Conservation (phyloP, 2,888 invertebrate species). For the Nephrotoma guestfalica region DNA sequence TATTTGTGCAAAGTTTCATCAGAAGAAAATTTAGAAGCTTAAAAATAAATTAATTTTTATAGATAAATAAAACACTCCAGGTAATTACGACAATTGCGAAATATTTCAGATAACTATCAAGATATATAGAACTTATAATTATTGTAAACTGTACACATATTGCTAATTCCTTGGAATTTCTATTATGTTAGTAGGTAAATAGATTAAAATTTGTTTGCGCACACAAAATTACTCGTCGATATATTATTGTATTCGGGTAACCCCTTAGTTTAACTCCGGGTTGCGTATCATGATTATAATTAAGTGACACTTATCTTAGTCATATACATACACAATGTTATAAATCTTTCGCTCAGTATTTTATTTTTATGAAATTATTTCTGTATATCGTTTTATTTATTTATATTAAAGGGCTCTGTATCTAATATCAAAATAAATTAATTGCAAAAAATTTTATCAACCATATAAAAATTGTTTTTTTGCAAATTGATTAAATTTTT, state of each 20-base stretch:
- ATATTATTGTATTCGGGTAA: neutral
- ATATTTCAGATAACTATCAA: neutral
- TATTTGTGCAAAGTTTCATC: neutral
- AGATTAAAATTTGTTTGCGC: neutral
- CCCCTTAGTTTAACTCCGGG: neutral
- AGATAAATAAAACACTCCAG: neutral
- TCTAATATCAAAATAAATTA: neutral
- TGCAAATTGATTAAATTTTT: neutral
- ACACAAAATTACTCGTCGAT: neutral
- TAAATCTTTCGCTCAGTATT: neutral
- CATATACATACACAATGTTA: neutral
- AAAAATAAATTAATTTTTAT: neutral
- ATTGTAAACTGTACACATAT: neutral
- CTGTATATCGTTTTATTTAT: neutral
- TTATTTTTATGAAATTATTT: neutral
- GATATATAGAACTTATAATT: neutral
- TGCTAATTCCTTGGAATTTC: neutral
- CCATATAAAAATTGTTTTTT: neutral
- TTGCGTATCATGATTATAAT: too few species aligned
- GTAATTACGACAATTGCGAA: neutral
- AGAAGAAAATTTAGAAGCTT: neutral
- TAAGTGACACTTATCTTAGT: neutral
- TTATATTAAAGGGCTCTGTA: neutral
- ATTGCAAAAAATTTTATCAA: neutral
- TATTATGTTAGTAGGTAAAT: neutral